These are phyloP conservation scores for Ammospiza maritima DNA, from an alignment of 2,797 vertebrate genomes.

Conservation along the genomic window DNA sequence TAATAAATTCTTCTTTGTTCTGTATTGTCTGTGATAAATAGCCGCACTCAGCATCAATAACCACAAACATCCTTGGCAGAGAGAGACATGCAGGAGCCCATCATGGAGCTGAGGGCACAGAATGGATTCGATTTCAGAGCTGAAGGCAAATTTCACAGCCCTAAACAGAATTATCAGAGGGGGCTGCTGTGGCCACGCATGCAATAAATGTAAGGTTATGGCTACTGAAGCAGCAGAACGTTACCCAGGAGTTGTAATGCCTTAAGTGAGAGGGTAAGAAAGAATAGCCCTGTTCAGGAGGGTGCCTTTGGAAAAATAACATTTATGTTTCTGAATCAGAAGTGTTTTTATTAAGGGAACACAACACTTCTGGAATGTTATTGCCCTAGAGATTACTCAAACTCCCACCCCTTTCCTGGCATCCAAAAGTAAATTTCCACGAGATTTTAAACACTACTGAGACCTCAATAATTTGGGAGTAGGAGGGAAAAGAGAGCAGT, in stretches of 20 bases:
- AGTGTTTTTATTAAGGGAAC: slow-evolving; percentile 46
- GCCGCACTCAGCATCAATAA: slow-evolving; percentile 58
- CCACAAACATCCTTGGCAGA: slow-evolving; percentile 67
- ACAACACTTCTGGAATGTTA: slow-evolving; percentile 14
- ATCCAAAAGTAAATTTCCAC: slow-evolving; percentile 23
- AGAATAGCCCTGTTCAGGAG: not conserved
- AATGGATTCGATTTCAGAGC: slow-evolving; percentile 64
- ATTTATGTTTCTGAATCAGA: slow-evolving; percentile 33
- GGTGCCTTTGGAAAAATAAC: slow-evolving; percentile 47
- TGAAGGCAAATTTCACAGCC: slow-evolving; percentile 72
- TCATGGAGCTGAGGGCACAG: slow-evolving; percentile 14
- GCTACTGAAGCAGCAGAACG: slow-evolving; percentile 25
- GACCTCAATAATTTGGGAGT: slow-evolving; percentile 41
- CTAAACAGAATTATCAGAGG: slow-evolving; percentile 67
- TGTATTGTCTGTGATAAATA: slow-evolving; percentile 65
- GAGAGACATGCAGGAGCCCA: slow-evolving; percentile 26
- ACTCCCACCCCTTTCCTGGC: slow-evolving; percentile 14
- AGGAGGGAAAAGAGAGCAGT: slow-evolving; percentile 14
- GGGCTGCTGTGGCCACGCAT: not conserved
- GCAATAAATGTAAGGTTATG: slow-evolving; percentile 42
- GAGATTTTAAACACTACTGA: slow-evolving; percentile 32
- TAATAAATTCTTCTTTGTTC: slow-evolving; percentile 71
- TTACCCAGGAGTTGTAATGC: slow-evolving; percentile 13
- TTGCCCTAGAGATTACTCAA: not conserved
- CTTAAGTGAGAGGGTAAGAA: not conserved